These are phyloP conservation scores for Agapornis canus DNA, from an alignment of 2,797 vertebrate species.

Conservation along the genomic window DNA sequence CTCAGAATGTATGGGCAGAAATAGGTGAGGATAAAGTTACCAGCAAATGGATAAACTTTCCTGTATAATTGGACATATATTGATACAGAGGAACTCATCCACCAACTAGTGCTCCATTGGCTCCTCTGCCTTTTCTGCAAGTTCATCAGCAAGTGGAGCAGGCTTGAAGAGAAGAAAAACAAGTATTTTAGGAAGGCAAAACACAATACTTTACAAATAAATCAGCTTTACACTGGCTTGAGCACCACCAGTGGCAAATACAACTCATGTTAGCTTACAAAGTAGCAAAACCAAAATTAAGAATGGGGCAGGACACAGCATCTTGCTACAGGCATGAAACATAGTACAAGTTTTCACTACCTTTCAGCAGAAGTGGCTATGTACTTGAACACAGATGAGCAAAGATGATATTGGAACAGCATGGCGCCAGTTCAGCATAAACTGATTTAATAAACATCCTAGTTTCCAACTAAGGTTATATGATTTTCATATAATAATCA, in stretches of 20 bases:
- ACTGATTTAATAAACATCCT: not conserved
- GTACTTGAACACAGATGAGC: not conserved
- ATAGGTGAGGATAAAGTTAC: constrained; percentile 57
- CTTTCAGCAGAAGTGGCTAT: too few relatives aligned
- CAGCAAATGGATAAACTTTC: constrained; percentile 29
- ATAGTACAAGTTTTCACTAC: too few relatives aligned
- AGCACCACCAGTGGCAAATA: not conserved
- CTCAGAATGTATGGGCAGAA: constrained; percentile 38
- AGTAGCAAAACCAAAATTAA: not conserved
- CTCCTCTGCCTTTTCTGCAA: constrained; percentile 85
- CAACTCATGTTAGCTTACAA: not conserved
- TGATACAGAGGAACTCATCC: constrained; percentile 36
- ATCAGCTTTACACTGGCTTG: not conserved
- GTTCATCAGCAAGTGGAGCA: constrained; percentile 84
- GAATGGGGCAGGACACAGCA: not conserved
- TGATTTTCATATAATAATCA: not conserved
- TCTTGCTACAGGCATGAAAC: not conserved
- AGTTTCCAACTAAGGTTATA: not conserved
- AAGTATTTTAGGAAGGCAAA: not conserved
- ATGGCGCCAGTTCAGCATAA: not conserved
- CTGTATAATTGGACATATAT: constrained; percentile 4
- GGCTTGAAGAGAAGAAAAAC: constrained; percentile 71
- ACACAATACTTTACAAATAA: not conserved
- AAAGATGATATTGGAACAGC: not conserved
- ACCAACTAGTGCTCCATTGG: constrained; percentile 91